Base-by-base conservation (phyloP, 2,888 invertebrate genomes). In the Ctenicera cuprea region DNA sequence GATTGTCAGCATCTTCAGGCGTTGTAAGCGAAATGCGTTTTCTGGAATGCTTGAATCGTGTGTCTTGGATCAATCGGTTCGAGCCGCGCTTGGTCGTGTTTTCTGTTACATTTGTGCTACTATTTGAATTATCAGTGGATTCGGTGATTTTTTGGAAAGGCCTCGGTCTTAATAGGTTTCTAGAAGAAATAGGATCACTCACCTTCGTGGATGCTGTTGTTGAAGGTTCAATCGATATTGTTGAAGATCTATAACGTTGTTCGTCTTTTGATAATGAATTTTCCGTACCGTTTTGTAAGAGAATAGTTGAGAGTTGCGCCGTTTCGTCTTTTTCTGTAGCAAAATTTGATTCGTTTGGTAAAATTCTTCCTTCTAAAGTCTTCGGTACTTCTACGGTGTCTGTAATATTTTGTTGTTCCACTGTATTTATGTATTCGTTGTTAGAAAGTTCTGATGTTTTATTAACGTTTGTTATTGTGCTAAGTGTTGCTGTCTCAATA, bases 161-260 rank as follows among this genome's bases (percentile, higher is more conserved):
- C 26, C 43, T 75, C 43, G 68, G 16, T 54, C 65, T 68, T 65
- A 69, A 61, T 26, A 52, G 18, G 50, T 54, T 67, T 57, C 41
- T 76, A 69, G 73, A 33, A 57, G 76, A 73, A 66, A 71, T 75
- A 66, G 61, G 45, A n/a, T 84, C 83, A 86, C 91, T 90, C 88
- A 90, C 91, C 91, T 87, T 86, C 76, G 81, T 76, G 57, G 87
- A 77, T 69, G 83, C 77, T 37, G 84, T 83, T 11, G 87, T 83
- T 20, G 85, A 83, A 20, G 82, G 48, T 45, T 72, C 72, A 38
- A 26, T 45, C 11, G 59, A 33, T 20, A 33, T 41, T 12, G 64
- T 54, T n/a, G 59, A 43, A 59, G 59, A 48, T 54, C 43, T 41
- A 38, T n/a, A 50, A 33, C 41, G 38, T 38, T 38, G 38, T 16